phyloP scores from a whole-genome alignment of 2,888 invertebrate genomes.

The Ochropleura plecta region DNA sequence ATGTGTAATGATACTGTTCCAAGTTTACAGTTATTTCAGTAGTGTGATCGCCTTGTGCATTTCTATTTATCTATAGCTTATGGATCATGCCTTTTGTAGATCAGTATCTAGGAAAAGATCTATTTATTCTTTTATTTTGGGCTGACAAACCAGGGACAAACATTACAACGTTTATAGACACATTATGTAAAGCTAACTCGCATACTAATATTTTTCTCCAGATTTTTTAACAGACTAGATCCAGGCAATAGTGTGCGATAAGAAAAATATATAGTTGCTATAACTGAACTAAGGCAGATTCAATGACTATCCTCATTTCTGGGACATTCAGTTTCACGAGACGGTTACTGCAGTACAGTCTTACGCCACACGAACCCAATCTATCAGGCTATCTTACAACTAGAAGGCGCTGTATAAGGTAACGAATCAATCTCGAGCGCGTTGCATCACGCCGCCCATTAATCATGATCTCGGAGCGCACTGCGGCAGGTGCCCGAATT shows the following conservation, averaged over 20 bases:
- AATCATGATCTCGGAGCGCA: constrained; percentile 45
- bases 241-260: too few relatives aligned
- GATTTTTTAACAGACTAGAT: too few relatives aligned
- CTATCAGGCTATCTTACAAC: constrained; percentile 42
- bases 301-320: not conserved
- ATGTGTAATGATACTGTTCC: not conserved
- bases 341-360: not conserved
- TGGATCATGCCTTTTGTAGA: too few relatives aligned
- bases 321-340: too few relatives aligned
- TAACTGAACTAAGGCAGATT: not conserved
- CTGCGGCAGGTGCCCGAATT: constrained; percentile 47
- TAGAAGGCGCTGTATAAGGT: constrained; percentile 27
- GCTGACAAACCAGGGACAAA: too few relatives aligned
- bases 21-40: not conserved
- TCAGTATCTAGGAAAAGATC: too few relatives aligned
- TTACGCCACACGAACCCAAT: constrained; percentile 41
- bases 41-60: not conserved
- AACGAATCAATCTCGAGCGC: constrained; percentile 54
- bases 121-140: too few relatives aligned
- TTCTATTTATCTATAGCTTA: too few relatives aligned
- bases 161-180: not conserved
- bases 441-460: constrained; percentile 45
- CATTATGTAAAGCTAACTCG: too few relatives aligned
- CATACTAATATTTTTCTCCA: not conserved
- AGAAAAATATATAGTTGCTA: not conserved